Base-by-base conservation (phyloP, 1,140 invertebrate genomes). In the Rhagoletis pomonella region DNA sequence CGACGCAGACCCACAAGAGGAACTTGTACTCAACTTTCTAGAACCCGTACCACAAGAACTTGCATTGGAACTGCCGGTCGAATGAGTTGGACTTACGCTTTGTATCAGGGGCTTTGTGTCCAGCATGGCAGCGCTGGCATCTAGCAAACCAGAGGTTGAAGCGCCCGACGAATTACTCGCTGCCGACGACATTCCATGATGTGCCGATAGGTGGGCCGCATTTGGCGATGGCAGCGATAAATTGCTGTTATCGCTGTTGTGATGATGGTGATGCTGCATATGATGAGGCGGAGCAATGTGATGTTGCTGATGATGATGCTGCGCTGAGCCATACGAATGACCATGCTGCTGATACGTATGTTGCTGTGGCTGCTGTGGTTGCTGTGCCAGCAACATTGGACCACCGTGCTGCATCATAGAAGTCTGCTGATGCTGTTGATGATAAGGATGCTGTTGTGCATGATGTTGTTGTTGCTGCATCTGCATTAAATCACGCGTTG, bases 191-290 rank as follows among this genome's bases (percentile, higher is more conserved):
- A 94, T 93, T 90, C 95, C 94, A 89, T 96, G 90, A 89, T 94
- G 85, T 90, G 95, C 87, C 39, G 96, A 95, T 1, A 86, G 47
- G 29, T 86, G 85, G 95, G 86, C 95, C 95, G 85, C 65, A 81
- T 88, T 88, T 0, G 96, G 96, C 81, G 96, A 97, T 1, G 97
- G 96, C 77, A 97, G 93, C 77, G 96, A 97, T 90, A 97, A 95
- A 50, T 94, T 94, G 89, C 96, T 96, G 59, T 96, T 96, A 59
- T 95, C 96, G 9, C 97, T 96, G 42, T 86, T 59, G 14, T 87
- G 87, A 62, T 89, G 89, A 19, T 85, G 62, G n/a, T 87, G 86
- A 89, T 95, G 95, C 59, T 95, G 93, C 86, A 96, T 95, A 5
- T 96, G 95, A 14, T 96, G 89, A 88, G 96, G 95, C 85, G 59